phyloP scores from a whole-genome alignment of 2,888 invertebrate species.

The Trichacis sp. region DNA sequence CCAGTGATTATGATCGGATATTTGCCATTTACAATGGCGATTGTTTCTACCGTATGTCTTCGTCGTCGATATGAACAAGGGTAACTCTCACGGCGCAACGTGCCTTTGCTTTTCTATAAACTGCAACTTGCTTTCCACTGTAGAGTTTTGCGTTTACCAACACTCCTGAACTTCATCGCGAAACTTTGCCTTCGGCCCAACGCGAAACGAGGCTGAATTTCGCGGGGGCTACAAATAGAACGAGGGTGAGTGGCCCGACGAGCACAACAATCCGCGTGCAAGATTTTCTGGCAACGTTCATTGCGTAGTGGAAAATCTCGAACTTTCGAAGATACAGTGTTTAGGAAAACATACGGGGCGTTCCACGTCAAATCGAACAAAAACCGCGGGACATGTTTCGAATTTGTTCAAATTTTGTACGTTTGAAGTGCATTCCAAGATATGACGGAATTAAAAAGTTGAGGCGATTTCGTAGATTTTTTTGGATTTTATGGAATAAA shows the following conservation, averaged over 20 bases:
- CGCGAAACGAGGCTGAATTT: background rate
- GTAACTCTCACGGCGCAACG: conserved; percentile 36
- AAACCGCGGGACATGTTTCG: no score
- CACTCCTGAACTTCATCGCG: background rate
- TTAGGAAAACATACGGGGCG: no score
- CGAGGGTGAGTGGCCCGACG: background rate
- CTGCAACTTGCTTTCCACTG: conserved; percentile 8
- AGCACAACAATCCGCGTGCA: background rate
- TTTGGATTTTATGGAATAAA: no score
- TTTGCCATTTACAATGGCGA: conserved; percentile 44
- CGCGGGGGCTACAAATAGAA: background rate
- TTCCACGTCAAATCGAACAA: no score
- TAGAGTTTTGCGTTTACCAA: conserved; percentile 25
- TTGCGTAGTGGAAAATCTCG: no score
- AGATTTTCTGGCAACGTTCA: no score
- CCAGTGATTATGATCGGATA: conserved; percentile 40
- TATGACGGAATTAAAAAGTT: no score
- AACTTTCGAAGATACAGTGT: no score
- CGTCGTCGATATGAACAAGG: conserved; percentile 39
- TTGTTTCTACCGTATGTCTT: conserved; percentile 44
- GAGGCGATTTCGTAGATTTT: no score
- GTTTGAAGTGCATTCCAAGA: no score
- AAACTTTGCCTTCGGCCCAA: background rate
- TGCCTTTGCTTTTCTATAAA: conserved; percentile 17
- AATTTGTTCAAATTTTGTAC: no score